Evolutionary conservation across 1,140 invertebrate genomes (phyloP).

Genomic region (Camponotus vicinus): DNA sequence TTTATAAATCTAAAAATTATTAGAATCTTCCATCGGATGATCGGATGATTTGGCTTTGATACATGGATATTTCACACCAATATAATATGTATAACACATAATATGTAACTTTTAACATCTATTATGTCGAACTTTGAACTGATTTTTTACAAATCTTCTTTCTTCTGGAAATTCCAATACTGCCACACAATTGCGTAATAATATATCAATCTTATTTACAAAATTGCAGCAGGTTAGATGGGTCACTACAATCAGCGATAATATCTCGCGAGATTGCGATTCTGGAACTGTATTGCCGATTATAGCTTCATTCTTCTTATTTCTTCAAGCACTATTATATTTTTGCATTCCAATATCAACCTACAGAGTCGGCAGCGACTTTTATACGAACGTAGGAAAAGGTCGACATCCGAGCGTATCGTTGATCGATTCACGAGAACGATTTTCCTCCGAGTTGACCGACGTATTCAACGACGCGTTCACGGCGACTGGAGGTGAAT

Average conservation of each 20-base stretch:
- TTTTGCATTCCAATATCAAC: constrained; percentile 4
- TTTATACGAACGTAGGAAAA: neutral
- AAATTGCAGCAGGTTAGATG: neutral
- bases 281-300: neutral
- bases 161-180: neutral
- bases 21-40: neutral
- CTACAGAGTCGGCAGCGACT: neutral
- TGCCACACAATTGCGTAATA: neutral
- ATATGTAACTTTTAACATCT: neutral
- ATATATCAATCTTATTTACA: constrained; percentile 25
- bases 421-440: neutral
- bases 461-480: constrained; percentile 64
- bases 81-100: neutral
- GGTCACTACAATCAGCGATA: constrained; percentile 17
- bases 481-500: constrained; percentile 81
- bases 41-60: neutral
- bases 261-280: constrained; percentile 40
- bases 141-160: neutral
- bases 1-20: neutral
- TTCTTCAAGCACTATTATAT: constrained; percentile 14
- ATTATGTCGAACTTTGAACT: neutral
- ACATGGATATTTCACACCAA: neutral
- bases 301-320: neutral
- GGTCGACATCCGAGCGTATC: constrained; percentile 30
- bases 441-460: neutral